phyloP scores from a whole-genome alignment of 2,888 invertebrate genomes.

The Yponomeuta sedellus region DNA sequence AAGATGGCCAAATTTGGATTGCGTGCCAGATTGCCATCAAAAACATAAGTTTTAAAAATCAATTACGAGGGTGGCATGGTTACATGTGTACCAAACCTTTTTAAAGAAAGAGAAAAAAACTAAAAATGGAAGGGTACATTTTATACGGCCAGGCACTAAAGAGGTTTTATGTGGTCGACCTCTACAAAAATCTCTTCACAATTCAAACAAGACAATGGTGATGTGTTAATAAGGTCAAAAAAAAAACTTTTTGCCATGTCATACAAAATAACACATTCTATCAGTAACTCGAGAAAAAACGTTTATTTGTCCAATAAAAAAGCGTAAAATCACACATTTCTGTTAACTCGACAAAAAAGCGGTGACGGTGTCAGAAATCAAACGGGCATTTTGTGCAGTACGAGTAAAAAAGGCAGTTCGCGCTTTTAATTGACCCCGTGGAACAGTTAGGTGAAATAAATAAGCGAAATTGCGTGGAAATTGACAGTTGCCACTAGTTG shows the following conservation, averaged over 20 bases:
- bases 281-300: background rate
- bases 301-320: constrained; percentile 2
- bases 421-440: background rate
- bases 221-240: background rate
- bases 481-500: constrained; percentile 20
- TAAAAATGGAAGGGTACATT: background rate
- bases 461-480: constrained; percentile 22
- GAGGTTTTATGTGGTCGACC: background rate
- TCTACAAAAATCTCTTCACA: constrained; percentile 3
- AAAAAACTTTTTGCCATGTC: background rate
- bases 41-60: too few species aligned
- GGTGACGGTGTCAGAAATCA: constrained; percentile 2
- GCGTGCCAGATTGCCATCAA: too few species aligned
- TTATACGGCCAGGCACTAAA: constrained; percentile 8
- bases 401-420: background rate
- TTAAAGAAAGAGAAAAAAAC: too few species aligned
- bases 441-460: background rate
- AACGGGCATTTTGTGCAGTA: background rate
- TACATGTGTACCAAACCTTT: too few species aligned
- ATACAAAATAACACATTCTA: background rate
- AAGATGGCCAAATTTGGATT: too few species aligned
- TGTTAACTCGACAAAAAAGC: background rate
- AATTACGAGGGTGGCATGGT: too few species aligned
- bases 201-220: background rate
- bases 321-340: background rate